Conservation (phyloP, 2,888 invertebrate genomes). For the Scaptomyza cyrtandrae region DNA sequence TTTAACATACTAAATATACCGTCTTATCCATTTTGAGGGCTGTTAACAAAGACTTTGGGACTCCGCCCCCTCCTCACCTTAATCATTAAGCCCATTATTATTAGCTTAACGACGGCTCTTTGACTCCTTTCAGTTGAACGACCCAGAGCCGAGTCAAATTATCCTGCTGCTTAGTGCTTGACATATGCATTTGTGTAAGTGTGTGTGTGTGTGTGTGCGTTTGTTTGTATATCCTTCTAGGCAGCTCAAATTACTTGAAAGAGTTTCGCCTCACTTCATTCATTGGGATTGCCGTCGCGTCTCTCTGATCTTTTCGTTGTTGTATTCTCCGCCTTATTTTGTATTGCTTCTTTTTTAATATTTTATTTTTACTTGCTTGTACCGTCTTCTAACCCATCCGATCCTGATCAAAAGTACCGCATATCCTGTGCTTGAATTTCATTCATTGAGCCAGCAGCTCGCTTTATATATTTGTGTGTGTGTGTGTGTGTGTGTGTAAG, state of each 20-base stretch:
- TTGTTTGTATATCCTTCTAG: conserved; percentile 62
- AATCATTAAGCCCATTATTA: background rate
- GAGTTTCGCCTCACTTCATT: conserved; percentile 44
- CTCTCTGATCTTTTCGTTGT: conserved; percentile 55
- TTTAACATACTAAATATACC: background rate
- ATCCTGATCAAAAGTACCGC: conserved; percentile 70
- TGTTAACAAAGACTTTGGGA: background rate
- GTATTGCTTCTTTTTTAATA: background rate
- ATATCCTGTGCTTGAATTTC: conserved; percentile 79
- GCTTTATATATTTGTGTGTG: background rate
- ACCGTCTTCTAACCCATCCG: conserved; percentile 12
- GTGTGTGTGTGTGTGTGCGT: background rate
- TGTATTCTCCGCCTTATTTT: conserved; percentile 50
- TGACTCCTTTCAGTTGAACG: conserved; percentile 52
- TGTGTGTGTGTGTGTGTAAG: conserved; percentile 29
- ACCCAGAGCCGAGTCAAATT: conserved; percentile 28
- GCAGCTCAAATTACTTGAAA: conserved; percentile 56
- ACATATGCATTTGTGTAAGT: background rate
- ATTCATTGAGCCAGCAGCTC: conserved; percentile 62
- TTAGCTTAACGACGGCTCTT: conserved; percentile 33
- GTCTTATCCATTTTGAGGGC: background rate
- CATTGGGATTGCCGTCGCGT: conserved; percentile 48
- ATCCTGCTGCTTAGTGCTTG: conserved; percentile 32
- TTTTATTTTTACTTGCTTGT: background rate
- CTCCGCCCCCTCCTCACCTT: background rate